Conservation (phyloP, 1,140 invertebrate genomes). For the Trichoplusia ni region DNA sequence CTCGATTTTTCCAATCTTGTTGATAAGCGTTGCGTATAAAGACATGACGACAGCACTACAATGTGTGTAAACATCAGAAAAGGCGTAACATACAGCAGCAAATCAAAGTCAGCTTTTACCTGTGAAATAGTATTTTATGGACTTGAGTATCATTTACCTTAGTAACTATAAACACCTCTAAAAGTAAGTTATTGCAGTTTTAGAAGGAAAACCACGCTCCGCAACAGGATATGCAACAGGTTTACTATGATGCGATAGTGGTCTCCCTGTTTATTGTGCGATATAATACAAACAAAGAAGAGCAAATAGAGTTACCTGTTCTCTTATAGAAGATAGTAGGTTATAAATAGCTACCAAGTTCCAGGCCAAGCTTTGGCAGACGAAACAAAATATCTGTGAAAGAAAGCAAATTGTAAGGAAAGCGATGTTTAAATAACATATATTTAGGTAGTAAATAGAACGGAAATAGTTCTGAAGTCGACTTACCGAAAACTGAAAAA, state of each 20-base stretch:
- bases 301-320: no score
- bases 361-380: constrained; percentile 27
- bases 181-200: no score
- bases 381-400: constrained; percentile 40
- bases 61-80: not conserved
- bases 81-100: constrained; percentile 6
- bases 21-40: constrained; percentile 8
- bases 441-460: no score
- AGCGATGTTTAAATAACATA: no score
- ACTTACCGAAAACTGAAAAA: constrained; percentile 51
- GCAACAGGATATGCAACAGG: no score
- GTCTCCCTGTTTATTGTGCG: no score
- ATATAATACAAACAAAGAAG: no score
- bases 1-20: constrained; percentile 35
- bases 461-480: no score
- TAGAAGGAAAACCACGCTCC: no score
- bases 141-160: not conserved
- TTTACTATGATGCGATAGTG: no score
- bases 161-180: no score
- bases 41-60: constrained; percentile 1
- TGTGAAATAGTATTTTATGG: no score
- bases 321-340: constrained; percentile 27
- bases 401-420: not conserved
- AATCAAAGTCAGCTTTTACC: not conserved
- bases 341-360: constrained; percentile 34